phyloP scores from a whole-genome alignment of 2,113 vertebrate species.

The Typhlomys cinereus region DNA sequence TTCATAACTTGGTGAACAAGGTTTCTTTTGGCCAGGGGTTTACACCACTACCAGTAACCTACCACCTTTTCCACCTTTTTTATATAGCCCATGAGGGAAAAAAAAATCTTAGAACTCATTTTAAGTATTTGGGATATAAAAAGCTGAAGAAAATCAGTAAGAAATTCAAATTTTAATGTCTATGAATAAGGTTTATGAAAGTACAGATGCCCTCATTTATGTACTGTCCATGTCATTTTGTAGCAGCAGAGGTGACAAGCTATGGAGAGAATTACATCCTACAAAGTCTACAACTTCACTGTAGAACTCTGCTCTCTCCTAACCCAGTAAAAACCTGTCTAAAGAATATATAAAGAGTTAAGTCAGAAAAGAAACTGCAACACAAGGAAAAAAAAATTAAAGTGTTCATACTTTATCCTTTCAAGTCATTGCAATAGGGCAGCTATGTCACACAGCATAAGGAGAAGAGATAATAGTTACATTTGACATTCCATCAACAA shows the following conservation, averaged over 20 bases:
- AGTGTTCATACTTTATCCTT: neutral
- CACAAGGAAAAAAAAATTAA: neutral
- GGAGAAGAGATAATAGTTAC: neutral
- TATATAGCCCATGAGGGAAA: neutral
- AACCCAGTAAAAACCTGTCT: neutral
- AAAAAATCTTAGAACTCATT: neutral
- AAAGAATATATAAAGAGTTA: neutral
- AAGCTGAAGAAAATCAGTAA: neutral
- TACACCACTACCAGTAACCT: neutral
- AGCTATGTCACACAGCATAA: neutral
- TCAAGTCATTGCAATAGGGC: neutral
- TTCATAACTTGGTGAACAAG: accelerated
- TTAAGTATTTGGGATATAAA: neutral
- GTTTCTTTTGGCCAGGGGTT: neutral
- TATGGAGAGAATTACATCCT: neutral
- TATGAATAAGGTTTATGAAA: neutral
- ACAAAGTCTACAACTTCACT: neutral
- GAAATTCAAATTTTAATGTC: neutral
- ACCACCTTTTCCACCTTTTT: accelerated
- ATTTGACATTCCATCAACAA: neutral
- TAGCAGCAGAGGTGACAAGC: neutral
- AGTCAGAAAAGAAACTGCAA: neutral
- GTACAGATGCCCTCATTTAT: neutral
- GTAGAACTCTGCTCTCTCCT: neutral
- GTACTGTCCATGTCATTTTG: neutral